Evolutionary conservation across 2,113 vertebrate genomes (phyloP).

Genomic region (Ameiurus melas): DNA sequence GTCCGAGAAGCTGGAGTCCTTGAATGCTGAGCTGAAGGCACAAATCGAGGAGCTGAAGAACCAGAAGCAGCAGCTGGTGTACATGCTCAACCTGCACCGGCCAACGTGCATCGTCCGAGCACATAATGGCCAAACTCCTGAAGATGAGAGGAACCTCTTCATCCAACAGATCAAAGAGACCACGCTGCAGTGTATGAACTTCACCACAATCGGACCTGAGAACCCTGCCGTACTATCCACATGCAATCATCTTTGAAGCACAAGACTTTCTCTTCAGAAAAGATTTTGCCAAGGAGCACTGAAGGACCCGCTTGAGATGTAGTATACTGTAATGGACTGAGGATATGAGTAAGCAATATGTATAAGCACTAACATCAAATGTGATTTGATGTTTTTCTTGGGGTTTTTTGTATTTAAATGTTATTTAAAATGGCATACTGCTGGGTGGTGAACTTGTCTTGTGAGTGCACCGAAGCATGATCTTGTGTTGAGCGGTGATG

Average conservation of each 20-base stretch:
- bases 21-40: slow-evolving; percentile 93
- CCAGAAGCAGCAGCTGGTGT: slow-evolving; percentile 97
- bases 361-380: slow-evolving; percentile 57
- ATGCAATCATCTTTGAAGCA: slow-evolving; percentile 58
- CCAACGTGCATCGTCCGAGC: slow-evolving; percentile 97
- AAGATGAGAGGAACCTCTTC: slow-evolving; percentile 94
- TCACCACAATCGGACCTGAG: slow-evolving; percentile 23
- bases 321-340: slow-evolving; percentile 24
- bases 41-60: slow-evolving; percentile 96
- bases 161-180: slow-evolving; percentile 95
- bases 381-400: slow-evolving; percentile 5
- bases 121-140: slow-evolving; percentile 90
- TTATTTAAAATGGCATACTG: slow-evolving; percentile 28
- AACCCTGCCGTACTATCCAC: slow-evolving; percentile 23
- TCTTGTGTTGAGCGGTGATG: slow-evolving; percentile 21
- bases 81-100: slow-evolving; percentile 97
- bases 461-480: slow-evolving; percentile 57
- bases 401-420: slow-evolving; percentile 13
- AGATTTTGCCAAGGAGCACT: slow-evolving; percentile 6
- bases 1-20: slow-evolving; percentile 93
- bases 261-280: background rate
- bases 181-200: slow-evolving; percentile 80
- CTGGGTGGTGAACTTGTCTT: slow-evolving; percentile 15
- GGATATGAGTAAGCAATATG: slow-evolving; percentile 36
- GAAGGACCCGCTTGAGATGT: background rate